These are phyloP conservation scores for Enteromius trimaculatus DNA, from an alignment of 2,797 vertebrate species.

Conservation along the genomic window DNA sequence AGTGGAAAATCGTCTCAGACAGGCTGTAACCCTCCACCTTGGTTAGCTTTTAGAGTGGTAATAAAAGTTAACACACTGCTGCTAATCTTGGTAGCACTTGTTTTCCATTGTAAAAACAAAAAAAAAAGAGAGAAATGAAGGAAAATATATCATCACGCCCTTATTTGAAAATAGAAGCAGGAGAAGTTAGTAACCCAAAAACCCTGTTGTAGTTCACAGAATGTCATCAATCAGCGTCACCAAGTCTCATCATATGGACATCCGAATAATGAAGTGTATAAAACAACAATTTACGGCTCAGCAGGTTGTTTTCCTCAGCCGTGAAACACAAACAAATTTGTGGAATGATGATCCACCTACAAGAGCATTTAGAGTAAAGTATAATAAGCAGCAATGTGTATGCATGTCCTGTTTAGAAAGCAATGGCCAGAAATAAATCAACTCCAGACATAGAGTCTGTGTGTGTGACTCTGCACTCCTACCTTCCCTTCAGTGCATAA, in stretches of 20 bases:
- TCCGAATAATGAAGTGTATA: slow-evolving; percentile 8
- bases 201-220: neutral
- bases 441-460: slow-evolving; percentile 31
- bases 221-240: neutral
- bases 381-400: slow-evolving; percentile 19
- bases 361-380: slow-evolving; percentile 38
- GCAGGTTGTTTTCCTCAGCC: neutral
- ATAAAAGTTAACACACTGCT: slow-evolving; percentile 59
- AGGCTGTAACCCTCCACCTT: slow-evolving; percentile 45
- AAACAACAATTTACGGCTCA: slow-evolving; percentile 20
- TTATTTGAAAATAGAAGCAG: neutral
- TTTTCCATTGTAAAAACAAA: slow-evolving; percentile 54
- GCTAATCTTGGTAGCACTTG: slow-evolving; percentile 62
- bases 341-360: slow-evolving; percentile 24
- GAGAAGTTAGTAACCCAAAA: neutral
- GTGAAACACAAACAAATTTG: slow-evolving; percentile 35
- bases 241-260: neutral
- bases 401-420: slow-evolving; percentile 22
- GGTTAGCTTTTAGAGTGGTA: slow-evolving; percentile 43
- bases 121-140: slow-evolving; percentile 6
- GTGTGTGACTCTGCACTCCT: slow-evolving; percentile 5
- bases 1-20: slow-evolving; percentile 45
- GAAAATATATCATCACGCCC: neutral
- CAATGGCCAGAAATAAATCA: slow-evolving; percentile 36
- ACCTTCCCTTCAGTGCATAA: slow-evolving; percentile 18